Percentiles rank a stretch among this genome's conserved stretches.
phyloP scores from a whole-genome alignment of 2,113 vertebrate genomes.

The Corythornis madagascariensis region DNA sequence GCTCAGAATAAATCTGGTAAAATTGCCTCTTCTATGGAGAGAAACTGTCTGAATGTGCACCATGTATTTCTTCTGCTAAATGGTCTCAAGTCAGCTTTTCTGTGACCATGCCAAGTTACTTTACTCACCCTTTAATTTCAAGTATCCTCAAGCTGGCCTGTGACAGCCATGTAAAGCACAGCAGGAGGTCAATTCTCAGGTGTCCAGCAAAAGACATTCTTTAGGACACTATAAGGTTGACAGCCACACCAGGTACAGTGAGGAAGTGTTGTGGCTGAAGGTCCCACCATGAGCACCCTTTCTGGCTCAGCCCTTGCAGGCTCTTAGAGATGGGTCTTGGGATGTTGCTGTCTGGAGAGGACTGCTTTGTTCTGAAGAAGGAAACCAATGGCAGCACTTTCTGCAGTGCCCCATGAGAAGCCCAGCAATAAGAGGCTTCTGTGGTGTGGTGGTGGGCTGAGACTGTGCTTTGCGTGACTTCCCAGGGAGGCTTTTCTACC shows the following conservation, averaged over 20 bases:
- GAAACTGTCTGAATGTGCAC: not conserved
- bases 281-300: too few species aligned
- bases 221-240: too few species aligned
- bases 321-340: too few species aligned
- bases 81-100: not conserved
- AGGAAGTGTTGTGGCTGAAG: too few species aligned
- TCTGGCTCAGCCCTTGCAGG: too few species aligned
- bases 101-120: not conserved
- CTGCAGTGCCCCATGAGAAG: not conserved
- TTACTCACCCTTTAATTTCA: not conserved
- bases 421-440: not conserved
- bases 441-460: not conserved
- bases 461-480: not conserved
- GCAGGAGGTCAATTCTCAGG: not conserved
- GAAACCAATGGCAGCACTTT: not conserved
- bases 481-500: not conserved
- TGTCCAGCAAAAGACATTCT: not conserved
- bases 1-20: not conserved
- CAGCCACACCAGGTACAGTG: too few species aligned
- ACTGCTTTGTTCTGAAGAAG: not conserved
- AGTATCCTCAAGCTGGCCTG: not conserved
- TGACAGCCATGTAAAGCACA: not conserved
- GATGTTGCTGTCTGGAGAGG: too few species aligned
- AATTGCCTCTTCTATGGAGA: rapidly evolving
- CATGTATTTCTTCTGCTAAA: not conserved